phyloP scores from a whole-genome alignment of 2,797 vertebrate species.

The Poecilia wingei region DNA sequence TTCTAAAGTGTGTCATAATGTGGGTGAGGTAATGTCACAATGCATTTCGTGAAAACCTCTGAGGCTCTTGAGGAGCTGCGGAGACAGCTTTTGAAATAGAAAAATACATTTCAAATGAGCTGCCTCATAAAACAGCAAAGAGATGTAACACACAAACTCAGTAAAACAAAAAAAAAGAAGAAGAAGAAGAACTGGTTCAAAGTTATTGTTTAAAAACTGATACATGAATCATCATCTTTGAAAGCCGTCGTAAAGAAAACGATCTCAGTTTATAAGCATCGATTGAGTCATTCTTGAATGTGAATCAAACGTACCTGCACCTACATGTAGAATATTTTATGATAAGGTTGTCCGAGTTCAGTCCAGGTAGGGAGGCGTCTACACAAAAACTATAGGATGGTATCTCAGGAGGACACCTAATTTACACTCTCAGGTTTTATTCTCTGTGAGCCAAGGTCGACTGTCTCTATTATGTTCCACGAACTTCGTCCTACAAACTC shows the following conservation, averaged over 20 bases:
- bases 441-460: background rate
- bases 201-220: background rate
- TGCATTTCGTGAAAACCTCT: background rate
- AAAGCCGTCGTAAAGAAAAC: background rate
- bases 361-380: background rate
- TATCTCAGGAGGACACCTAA: background rate
- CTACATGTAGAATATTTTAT: background rate
- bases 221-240: background rate
- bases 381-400: background rate
- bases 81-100: conserved; percentile 2
- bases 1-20: background rate
- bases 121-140: background rate
- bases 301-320: background rate
- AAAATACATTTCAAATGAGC: background rate
- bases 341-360: background rate
- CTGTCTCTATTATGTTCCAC: background rate
- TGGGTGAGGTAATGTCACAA: background rate
- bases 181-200: background rate
- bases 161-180: background rate
- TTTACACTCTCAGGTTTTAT: background rate
- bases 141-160: background rate
- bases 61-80: background rate
- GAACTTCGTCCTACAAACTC: background rate
- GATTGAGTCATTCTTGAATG: background rate
- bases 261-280: background rate